Conservation (phyloP, 2,797 vertebrate genomes). For the Tragelaphus oryx region DNA sequence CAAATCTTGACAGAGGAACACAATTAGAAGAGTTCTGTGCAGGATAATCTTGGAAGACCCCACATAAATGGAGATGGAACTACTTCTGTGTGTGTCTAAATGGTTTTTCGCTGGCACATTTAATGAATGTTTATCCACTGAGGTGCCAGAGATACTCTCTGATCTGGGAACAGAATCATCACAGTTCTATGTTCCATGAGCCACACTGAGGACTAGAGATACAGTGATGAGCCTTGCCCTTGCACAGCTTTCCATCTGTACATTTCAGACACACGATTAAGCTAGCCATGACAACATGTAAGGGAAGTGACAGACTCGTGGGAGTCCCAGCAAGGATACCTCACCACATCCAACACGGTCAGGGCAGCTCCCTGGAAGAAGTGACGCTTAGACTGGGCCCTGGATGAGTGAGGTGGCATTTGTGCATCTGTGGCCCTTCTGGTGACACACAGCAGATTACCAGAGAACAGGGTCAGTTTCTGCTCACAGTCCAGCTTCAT, state of each 20-base stretch:
- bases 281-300: fast-evolving
- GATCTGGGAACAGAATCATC: not conserved
- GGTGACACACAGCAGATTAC: too few relatives aligned
- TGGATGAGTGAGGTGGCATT: not conserved
- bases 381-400: not conserved
- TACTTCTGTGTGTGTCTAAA: too few relatives aligned
- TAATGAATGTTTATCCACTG: not conserved
- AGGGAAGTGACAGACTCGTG: not conserved
- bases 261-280: not conserved
- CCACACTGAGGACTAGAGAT: not conserved
- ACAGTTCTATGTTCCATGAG: not conserved
- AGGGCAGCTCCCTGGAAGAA: not conserved
- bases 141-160: not conserved
- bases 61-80: not conserved
- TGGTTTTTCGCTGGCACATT: not conserved
- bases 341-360: too few relatives aligned
- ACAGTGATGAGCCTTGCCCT: not conserved
- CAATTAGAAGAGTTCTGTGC: not conserved
- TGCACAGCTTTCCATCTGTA: too few relatives aligned
- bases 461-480: not conserved
- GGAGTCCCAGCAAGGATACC: not conserved
- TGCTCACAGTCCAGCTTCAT: not conserved
- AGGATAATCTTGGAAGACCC: not conserved
- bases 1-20: not conserved
- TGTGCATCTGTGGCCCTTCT: not conserved